Percentiles rank a stretch among this genome's conserved stretches.
These are phyloP conservation scores for Carapus acus DNA, from an alignment of 2,797 vertebrate genomes.

Conservation along the genomic window DNA sequence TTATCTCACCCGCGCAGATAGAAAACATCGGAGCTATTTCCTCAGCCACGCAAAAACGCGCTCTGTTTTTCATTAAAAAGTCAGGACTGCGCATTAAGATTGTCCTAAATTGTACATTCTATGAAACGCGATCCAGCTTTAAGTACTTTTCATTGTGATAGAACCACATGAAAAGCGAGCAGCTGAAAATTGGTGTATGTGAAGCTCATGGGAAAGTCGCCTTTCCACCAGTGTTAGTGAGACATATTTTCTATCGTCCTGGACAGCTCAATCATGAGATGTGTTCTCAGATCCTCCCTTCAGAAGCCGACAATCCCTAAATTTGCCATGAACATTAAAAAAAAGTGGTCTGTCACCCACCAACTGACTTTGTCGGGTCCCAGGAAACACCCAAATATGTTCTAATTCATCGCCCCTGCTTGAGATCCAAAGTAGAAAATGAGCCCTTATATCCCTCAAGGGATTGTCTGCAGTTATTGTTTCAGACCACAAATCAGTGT, in stretches of 20 bases:
- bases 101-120: background rate
- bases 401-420: slow-evolving; percentile 6
- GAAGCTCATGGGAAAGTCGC: background rate
- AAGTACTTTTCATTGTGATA: slow-evolving; percentile 5
- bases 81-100: slow-evolving; percentile 12
- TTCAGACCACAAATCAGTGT: slow-evolving; percentile 38
- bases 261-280: background rate
- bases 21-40: slow-evolving; percentile 19
- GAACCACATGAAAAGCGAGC: slow-evolving; percentile 1
- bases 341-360: slow-evolving; percentile 14
- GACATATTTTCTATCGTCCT: background rate
- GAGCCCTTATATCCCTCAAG: background rate
- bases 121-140: slow-evolving; percentile 8
- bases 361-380: slow-evolving; percentile 11
- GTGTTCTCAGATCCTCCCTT: background rate
- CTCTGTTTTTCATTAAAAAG: slow-evolving; percentile 15
- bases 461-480: slow-evolving; percentile 16
- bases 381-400: slow-evolving; percentile 20
- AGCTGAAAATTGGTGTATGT: slow-evolving; percentile 3
- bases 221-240: background rate
- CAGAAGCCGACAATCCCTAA: slow-evolving; percentile 5
- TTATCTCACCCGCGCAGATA: slow-evolving; percentile 14
- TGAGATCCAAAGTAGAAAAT: slow-evolving; percentile 25
- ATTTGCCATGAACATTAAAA: slow-evolving; percentile 19
- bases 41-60: no score